Evolutionary conservation across 2,113 vertebrate species (phyloP).

Genomic region (Ginglymostoma cirratum): DNA sequence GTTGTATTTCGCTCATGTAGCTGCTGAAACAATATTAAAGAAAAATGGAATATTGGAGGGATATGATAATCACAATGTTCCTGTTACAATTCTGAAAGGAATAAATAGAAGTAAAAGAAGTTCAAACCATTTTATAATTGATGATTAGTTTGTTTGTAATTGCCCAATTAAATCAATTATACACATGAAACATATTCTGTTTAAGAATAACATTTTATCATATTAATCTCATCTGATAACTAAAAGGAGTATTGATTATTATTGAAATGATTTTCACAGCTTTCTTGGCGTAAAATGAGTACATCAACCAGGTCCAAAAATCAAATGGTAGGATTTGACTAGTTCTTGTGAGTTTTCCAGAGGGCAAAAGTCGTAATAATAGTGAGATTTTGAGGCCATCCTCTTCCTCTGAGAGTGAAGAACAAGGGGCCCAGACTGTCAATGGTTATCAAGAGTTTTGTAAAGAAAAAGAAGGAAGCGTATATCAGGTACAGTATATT

Average conservation of each 20-base stretch:
- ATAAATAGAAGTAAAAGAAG: neutral
- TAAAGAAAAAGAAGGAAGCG: no score
- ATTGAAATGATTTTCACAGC: neutral
- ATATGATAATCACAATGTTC: neutral
- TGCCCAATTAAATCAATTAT: neutral
- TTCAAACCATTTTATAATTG: neutral
- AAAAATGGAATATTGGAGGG: neutral
- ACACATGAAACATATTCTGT: neutral
- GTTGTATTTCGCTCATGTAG: neutral
- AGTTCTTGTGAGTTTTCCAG: neutral
- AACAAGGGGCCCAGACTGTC: no score
- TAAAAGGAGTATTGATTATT: neutral
- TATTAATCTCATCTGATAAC: neutral
- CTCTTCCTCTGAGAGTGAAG: no score
- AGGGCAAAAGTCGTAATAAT: no score
- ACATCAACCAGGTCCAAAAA: neutral
- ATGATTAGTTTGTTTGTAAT: neutral
- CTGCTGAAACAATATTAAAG: neutral
- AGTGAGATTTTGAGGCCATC: no score
- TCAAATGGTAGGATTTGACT: neutral
- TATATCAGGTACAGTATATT: no score
- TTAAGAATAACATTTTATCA: neutral
- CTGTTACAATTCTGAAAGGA: neutral
- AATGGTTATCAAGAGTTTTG: no score
- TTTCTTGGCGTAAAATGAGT: neutral